Percentiles rank a stretch among this genome's conserved stretches.
Evolutionary conservation across 2,113 vertebrate genomes (phyloP).

Genomic region (Sceloporus undulatus): DNA sequence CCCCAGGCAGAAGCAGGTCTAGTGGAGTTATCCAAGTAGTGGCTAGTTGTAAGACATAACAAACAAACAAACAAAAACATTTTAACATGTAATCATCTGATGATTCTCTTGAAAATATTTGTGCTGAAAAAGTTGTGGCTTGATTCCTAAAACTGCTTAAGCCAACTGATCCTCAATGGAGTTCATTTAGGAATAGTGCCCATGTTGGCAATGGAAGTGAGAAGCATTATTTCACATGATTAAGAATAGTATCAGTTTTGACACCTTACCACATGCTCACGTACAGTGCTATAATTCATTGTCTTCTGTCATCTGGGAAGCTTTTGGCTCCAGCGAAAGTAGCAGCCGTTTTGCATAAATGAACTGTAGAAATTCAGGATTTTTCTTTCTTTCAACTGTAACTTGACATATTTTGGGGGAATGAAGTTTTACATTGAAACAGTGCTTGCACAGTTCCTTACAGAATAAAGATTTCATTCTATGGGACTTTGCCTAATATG

Average conservation of each 20-base stretch:
- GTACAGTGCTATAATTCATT: conserved; percentile 20
- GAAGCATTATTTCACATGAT: conserved; percentile 54
- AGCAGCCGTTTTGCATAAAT: conserved; percentile 25
- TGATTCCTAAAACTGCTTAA: neutral
- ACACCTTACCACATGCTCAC: conserved; percentile 54
- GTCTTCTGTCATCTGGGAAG: conserved; percentile 9
- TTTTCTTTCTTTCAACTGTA: neutral
- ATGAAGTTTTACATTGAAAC: conserved; percentile 18
- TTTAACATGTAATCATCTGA: neutral
- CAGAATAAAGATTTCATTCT: conserved; percentile 11
- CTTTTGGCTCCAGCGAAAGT: conserved; percentile 19
- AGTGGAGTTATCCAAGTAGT: neutral
- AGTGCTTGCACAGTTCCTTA: conserved; percentile 24
- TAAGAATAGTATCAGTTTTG: conserved; percentile 47
- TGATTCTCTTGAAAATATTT: neutral
- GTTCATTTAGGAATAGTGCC: conserved; percentile 53
- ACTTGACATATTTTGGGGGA: too few species aligned
- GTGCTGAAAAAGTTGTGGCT: neutral
- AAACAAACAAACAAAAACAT: neutral
- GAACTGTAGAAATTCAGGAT: neutral
- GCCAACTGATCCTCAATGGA: neutral
- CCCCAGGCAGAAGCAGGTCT: neutral
- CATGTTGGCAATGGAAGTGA: conserved; percentile 37
- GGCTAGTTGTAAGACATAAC: neutral
- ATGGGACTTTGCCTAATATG: neutral